Percentiles rank a stretch among this genome's conserved stretches.
Conservation (phyloP, 2,888 invertebrate species). For the Diarsia mendica region DNA sequence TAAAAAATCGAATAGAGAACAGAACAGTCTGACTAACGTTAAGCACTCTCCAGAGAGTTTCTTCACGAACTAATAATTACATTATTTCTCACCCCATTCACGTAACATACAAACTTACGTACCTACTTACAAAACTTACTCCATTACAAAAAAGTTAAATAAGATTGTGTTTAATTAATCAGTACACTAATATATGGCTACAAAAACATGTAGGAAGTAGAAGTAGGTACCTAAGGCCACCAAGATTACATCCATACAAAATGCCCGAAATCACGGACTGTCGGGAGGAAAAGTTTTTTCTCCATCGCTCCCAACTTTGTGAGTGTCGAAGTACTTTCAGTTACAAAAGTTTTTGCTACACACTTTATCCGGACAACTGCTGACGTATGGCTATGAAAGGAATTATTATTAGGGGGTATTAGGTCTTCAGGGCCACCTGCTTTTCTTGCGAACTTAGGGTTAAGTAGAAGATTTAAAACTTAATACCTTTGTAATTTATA, state of each 20-base stretch:
- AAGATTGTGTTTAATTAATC: slow-evolving; percentile 41
- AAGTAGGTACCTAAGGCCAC: slow-evolving; percentile 13
- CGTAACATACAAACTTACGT: slow-evolving; percentile 29
- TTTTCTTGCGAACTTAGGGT: slow-evolving; percentile 24
- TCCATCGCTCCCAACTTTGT: slow-evolving; percentile 51
- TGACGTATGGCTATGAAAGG: slow-evolving; percentile 48
- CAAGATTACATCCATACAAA: slow-evolving; percentile 53
- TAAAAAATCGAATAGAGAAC: slow-evolving; percentile 10
- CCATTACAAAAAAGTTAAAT: slow-evolving; percentile 43
- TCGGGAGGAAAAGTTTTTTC: slow-evolving; percentile 57
- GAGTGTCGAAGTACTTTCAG: slow-evolving; percentile 63
- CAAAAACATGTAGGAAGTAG: slow-evolving; percentile 33
- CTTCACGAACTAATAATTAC: slow-evolving; percentile 36
- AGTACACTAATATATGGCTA: slow-evolving; percentile 31
- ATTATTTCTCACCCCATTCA: slow-evolving; percentile 26
- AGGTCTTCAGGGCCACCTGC: slow-evolving; percentile 25
- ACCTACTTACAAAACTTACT: slow-evolving; percentile 34
- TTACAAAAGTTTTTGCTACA: slow-evolving; percentile 46
- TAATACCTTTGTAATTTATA: neutral
- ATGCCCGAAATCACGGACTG: slow-evolving; percentile 55
- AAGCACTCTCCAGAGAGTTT: neutral
- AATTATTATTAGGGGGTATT: slow-evolving; percentile 57
- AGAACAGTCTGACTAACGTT: slow-evolving; percentile 14
- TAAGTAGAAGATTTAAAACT: neutral
- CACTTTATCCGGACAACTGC: slow-evolving; percentile 60